Conservation (phyloP, 2,113 vertebrate species). For the Proterorhinus semilunaris region DNA sequence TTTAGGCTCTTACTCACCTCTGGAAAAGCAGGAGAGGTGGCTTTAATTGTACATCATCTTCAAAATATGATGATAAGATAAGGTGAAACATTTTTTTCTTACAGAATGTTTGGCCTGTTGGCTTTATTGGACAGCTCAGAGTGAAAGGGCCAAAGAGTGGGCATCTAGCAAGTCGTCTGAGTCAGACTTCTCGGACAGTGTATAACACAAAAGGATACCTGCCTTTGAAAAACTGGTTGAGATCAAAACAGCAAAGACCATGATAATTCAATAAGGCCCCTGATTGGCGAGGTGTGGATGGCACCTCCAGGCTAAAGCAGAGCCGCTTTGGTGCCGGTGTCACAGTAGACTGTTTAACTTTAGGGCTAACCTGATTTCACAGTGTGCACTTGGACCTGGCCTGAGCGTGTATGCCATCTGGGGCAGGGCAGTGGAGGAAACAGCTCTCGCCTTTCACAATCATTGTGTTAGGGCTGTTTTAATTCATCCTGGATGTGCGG, state of each 20-base stretch:
- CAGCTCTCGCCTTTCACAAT: constrained; percentile 69
- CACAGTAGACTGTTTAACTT: constrained; percentile 70
- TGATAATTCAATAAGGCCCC: constrained; percentile 71
- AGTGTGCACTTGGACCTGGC: constrained; percentile 70
- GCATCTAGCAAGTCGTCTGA: no score
- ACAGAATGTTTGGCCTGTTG: no score
- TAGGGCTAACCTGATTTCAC: constrained; percentile 83
- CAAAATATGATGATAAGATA: no score
- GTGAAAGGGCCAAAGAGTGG: no score
- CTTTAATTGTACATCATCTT: no score
- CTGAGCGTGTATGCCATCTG: constrained; percentile 79
- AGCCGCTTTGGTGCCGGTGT: constrained; percentile 64
- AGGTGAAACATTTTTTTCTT: no score
- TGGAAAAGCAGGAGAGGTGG: no score
- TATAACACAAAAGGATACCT: constrained; percentile 39
- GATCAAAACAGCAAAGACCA: constrained; percentile 57
- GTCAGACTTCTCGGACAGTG: not conserved
- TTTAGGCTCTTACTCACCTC: no score
- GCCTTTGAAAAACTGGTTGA: constrained; percentile 47
- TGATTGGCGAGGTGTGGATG: constrained; percentile 62
- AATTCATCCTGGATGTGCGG: constrained; percentile 82
- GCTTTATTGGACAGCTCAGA: no score
- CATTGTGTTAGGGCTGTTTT: constrained; percentile 81
- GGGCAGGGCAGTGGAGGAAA: constrained; percentile 74
- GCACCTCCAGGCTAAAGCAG: constrained; percentile 66